A percentile compares a stretch with the other conserved stretches of the same genome.
phyloP scores from a whole-genome alignment of 1,140 invertebrate genomes.

The Anadara kagoshimensis region DNA sequence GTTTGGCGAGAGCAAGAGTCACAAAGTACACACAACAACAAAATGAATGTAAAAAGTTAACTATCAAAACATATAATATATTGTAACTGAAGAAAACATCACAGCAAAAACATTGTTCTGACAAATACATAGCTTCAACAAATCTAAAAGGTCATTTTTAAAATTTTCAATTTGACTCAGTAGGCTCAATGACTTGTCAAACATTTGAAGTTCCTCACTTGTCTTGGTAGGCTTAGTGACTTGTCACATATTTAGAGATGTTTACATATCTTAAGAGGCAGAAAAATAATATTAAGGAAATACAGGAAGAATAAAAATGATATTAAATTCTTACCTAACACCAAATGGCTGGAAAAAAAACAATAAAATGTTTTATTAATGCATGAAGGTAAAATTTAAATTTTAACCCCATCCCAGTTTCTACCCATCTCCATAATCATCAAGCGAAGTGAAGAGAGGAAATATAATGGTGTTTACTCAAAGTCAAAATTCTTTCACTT shows the following conservation, averaged over 20 bases:
- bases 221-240: neutral
- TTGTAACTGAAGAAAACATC: no score
- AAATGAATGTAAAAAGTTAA: no score
- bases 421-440: neutral
- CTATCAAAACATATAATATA: no score
- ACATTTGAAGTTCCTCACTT: no score
- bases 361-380: constrained; percentile 22
- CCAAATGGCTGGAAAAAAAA: constrained; percentile 77
- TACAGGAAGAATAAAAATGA: neutral
- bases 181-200: no score
- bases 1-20: no score
- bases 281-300: constrained; percentile 9
- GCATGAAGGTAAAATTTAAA: neutral
- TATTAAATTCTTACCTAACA: constrained; percentile 69
- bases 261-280: neutral
- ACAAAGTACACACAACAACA: no score
- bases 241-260: neutral
- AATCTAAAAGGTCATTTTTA: no score
- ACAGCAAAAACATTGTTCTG: no score
- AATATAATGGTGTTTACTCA: neutral
- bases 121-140: no score
- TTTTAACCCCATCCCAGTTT: neutral
- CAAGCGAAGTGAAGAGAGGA: neutral
- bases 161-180: no score
- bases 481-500: neutral